phyloP scores from a whole-genome alignment of 2,888 invertebrate genomes.

The Troides oblongomaculatus region DNA sequence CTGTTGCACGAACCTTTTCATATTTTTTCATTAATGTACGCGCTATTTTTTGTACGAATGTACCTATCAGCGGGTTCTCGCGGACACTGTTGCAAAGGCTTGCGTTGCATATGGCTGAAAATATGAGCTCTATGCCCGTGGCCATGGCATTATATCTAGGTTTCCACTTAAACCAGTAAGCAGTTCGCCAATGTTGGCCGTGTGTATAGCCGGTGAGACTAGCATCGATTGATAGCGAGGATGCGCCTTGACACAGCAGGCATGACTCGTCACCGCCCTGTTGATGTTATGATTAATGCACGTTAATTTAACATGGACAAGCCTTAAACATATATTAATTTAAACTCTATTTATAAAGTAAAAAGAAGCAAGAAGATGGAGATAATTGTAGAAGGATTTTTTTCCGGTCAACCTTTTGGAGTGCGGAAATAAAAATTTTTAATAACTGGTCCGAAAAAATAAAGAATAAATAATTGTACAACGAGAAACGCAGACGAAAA shows the following conservation, averaged over 20 bases:
- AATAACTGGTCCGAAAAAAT: no score
- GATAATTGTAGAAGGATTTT: no score
- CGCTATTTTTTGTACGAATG: neutral
- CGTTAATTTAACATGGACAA: constrained; percentile 45
- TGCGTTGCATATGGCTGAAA: constrained; percentile 68
- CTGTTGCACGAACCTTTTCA: constrained; percentile 5
- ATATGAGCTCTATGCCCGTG: constrained; percentile 62
- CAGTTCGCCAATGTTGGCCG: constrained; percentile 31
- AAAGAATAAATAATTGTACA: no score
- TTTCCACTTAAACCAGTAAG: neutral
- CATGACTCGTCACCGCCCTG: constrained; percentile 28
- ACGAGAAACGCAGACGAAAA: no score
- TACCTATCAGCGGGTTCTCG: constrained; percentile 54
- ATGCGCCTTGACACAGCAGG: constrained; percentile 36
- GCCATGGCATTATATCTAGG: constrained; percentile 50
- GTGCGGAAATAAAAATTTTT: no score
- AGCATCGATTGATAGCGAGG: constrained; percentile 31
- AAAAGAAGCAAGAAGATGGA: neutral
- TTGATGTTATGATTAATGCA: constrained; percentile 41
- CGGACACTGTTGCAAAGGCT: constrained; percentile 59
- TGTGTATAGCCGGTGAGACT: constrained; percentile 27
- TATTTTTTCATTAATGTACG: neutral
- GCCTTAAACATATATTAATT: constrained; percentile 8
- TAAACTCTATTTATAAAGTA: neutral
- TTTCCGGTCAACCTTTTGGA: no score